phyloP scores from a whole-genome alignment of 2,113 vertebrate species.

The Takifugu bimaculatus region DNA sequence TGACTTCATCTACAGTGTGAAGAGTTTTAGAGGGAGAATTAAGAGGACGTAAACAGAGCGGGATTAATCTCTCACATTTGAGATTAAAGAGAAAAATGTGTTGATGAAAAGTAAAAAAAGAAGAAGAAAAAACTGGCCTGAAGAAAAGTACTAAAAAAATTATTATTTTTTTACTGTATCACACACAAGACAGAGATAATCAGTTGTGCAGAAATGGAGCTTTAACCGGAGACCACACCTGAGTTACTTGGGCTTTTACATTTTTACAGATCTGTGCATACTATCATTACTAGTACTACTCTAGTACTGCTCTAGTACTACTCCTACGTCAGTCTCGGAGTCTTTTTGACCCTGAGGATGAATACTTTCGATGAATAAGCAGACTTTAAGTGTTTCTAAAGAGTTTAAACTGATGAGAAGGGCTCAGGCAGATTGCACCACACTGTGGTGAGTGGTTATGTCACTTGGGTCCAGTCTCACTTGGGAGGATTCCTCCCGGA shows the following conservation, averaged over 20 bases:
- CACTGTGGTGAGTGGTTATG: background rate
- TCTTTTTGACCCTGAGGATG: too few species aligned
- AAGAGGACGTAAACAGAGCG: conserved; percentile 38
- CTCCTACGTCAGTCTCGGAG: too few species aligned
- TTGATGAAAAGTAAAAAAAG: conserved; percentile 13
- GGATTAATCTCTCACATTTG: conserved; percentile 60
- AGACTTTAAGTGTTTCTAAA: background rate
- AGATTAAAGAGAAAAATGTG: conserved; percentile 61
- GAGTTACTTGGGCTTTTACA: too few species aligned
- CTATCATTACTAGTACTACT: too few species aligned
- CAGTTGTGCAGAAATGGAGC: background rate
- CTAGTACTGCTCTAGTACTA: too few species aligned
- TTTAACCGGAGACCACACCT: background rate
- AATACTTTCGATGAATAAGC: too few species aligned
- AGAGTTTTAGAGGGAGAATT: conserved; percentile 58
- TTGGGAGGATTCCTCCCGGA: background rate
- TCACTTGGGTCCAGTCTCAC: background rate
- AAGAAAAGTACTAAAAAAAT: background rate
- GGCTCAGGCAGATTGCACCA: background rate
- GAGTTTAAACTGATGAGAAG: background rate
- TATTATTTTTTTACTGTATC: background rate
- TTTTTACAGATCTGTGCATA: too few species aligned
- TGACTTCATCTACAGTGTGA: conserved; percentile 43
- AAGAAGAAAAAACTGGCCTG: background rate
- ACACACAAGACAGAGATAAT: background rate